Conservation (phyloP, 2,888 invertebrate species). For the Furcula furcula region DNA sequence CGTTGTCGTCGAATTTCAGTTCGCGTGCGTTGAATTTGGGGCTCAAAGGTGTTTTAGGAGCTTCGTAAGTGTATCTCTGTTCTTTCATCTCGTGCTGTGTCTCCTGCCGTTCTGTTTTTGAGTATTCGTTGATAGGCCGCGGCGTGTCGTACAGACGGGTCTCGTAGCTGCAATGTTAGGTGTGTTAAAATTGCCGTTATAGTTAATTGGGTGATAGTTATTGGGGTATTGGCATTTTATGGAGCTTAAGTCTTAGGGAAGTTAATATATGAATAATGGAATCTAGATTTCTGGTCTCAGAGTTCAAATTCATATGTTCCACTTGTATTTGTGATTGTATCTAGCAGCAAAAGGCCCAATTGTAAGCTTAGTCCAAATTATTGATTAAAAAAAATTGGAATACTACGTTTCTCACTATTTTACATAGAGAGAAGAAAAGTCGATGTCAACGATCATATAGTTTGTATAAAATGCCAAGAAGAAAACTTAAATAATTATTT, state of each 20-base stretch:
- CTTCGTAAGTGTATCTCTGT: conserved; percentile 60
- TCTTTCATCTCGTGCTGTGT: conserved; percentile 54
- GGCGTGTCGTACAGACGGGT: conserved; percentile 79
- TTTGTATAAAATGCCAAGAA: background rate
- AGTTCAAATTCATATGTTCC: too few relatives aligned
- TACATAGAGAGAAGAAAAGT: too few relatives aligned
- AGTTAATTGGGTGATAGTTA: conserved; percentile 38
- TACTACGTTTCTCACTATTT: too few relatives aligned
- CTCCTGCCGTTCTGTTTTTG: conserved; percentile 59
- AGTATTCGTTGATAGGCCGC: conserved; percentile 59
- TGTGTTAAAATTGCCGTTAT: background rate
- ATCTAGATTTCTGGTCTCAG: too few relatives aligned
- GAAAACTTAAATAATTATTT: too few relatives aligned
- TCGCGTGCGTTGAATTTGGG: conserved; percentile 78
- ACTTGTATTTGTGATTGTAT: too few relatives aligned
- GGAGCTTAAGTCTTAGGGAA: too few relatives aligned
- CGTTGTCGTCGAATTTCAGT: conserved; percentile 69
- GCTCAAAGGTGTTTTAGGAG: conserved; percentile 65
- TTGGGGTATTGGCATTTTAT: conserved; percentile 2
- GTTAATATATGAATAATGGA: too few relatives aligned
- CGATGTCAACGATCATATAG: too few relatives aligned
- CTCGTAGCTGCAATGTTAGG: conserved; percentile 75
- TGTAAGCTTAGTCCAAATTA: too few relatives aligned
- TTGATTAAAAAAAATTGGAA: too few relatives aligned
- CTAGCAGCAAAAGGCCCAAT: too few relatives aligned